A percentile compares a stretch with the other conserved stretches of the same genome.
Evolutionary conservation across 2,113 vertebrate species (phyloP).

Genomic region (Scomber colias): DNA sequence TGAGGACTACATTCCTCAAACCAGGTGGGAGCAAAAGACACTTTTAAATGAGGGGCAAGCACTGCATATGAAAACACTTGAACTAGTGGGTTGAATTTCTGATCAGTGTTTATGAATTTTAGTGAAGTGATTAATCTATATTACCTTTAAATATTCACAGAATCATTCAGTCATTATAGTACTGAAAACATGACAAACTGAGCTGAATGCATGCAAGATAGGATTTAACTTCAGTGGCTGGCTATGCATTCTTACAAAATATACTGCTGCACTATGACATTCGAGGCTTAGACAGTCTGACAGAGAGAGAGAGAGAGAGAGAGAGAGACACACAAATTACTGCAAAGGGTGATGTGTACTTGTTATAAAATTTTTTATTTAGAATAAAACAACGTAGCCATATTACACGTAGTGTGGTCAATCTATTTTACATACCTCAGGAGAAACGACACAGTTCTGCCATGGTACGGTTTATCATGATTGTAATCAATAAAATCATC

Average conservation of each 20-base stretch:
- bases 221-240: no score
- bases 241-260: no score
- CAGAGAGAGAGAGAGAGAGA: no score
- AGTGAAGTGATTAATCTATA: not conserved
- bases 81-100: constrained; percentile 4
- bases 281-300: no score
- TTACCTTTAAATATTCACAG: constrained; percentile 9
- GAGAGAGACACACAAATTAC: not conserved
- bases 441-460: constrained; percentile 87
- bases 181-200: no score
- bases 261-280: no score
- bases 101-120: constrained; percentile 1
- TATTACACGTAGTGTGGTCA: constrained; percentile 88
- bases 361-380: constrained; percentile 89
- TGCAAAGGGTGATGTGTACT: constrained; percentile 8
- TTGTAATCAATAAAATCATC: constrained; percentile 74
- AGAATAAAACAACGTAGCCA: constrained; percentile 89
- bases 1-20: constrained; percentile 26
- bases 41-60: constrained; percentile 12
- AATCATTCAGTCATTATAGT: not conserved
- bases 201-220: no score
- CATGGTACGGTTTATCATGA: constrained; percentile 85
- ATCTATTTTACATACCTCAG: constrained; percentile 87
- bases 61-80: constrained; percentile 7
- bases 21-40: not conserved